Percentiles rank a stretch among this genome's conserved stretches.
These are phyloP conservation scores for Protula sp. DNA, from an alignment of 2,888 invertebrate species.

Conservation along the genomic window DNA sequence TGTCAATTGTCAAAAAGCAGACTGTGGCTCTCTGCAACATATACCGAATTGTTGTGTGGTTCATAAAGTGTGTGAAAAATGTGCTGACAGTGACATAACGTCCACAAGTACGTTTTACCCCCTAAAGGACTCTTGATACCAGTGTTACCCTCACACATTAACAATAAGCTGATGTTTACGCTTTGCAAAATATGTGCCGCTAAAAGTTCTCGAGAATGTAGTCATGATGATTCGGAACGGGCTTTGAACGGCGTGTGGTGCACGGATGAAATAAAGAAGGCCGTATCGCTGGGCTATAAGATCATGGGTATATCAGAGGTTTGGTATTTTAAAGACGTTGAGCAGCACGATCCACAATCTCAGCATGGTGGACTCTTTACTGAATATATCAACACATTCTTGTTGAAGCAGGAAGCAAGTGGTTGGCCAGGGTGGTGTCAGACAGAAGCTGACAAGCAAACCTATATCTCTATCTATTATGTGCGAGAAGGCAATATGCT, in stretches of 20 bases:
- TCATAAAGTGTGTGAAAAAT: too few relatives aligned
- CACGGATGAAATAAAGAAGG: not conserved
- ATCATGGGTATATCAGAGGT: not conserved
- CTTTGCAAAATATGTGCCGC: conserved; percentile 41
- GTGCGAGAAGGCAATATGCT: conserved; percentile 3
- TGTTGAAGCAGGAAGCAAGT: conserved; percentile 24
- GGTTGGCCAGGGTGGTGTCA: conserved; percentile 22
- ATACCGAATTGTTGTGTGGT: too few relatives aligned
- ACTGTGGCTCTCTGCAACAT: too few relatives aligned
- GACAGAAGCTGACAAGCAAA: conserved; percentile 18
- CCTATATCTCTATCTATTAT: conserved; percentile 17
- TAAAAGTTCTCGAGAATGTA: conserved; percentile 6
- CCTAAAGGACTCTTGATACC: conserved; percentile 29
- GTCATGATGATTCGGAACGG: not conserved
- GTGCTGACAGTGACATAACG: too few relatives aligned
- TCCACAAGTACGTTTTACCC: conserved; percentile 24
- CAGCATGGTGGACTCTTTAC: conserved; percentile 28
- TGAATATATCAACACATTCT: conserved; percentile 30
- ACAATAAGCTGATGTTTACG: conserved; percentile 36
- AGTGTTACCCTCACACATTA: conserved; percentile 29
- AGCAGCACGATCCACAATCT: not conserved
- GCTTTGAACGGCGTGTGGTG: not conserved
- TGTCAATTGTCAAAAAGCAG: too few relatives aligned
- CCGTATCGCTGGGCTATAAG: not conserved
- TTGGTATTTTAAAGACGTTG: not conserved